Percentiles rank a stretch among this genome's conserved stretches.
phyloP scores from a whole-genome alignment of 2,113 vertebrate species.

The Mormyrus lacerda region DNA sequence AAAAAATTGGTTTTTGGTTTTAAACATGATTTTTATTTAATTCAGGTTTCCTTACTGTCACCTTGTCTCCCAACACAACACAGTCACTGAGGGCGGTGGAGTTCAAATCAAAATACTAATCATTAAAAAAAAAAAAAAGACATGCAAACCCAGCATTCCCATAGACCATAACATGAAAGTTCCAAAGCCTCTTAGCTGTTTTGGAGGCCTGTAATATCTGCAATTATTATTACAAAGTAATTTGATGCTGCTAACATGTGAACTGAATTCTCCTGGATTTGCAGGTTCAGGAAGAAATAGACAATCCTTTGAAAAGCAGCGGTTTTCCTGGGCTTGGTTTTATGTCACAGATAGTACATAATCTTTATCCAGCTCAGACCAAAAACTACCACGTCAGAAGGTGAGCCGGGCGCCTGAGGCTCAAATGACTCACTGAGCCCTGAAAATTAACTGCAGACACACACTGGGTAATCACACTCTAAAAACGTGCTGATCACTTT shows the following conservation, averaged over 20 bases:
- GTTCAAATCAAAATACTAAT: conserved; percentile 23
- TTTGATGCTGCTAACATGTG: background rate
- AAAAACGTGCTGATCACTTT: background rate
- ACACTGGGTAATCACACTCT: background rate
- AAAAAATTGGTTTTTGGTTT: conserved; percentile 15
- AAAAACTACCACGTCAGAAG: background rate
- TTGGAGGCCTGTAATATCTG: background rate
- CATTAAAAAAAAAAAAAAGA: conserved; percentile 22
- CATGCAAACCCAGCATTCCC: conserved; percentile 6
- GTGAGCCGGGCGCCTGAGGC: background rate
- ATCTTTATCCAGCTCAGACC: background rate
- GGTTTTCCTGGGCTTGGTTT: background rate
- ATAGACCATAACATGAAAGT: conserved; percentile 11
- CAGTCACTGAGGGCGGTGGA: background rate
- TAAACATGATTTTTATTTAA: conserved; percentile 30
- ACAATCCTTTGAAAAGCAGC: background rate
- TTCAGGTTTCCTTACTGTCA: conserved; percentile 14
- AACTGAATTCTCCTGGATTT: background rate
- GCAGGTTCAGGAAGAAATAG: background rate
- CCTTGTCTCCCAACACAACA: conserved; percentile 16
- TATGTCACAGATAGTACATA: background rate
- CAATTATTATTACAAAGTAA: background rate
- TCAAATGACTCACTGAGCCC: background rate
- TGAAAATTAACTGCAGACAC: background rate
- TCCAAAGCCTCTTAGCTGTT: background rate